Percentiles rank a stretch among this genome's conserved stretches.
Conservation (phyloP, 2,113 vertebrate species). For the Oncorhynchus gorbuscha region DNA sequence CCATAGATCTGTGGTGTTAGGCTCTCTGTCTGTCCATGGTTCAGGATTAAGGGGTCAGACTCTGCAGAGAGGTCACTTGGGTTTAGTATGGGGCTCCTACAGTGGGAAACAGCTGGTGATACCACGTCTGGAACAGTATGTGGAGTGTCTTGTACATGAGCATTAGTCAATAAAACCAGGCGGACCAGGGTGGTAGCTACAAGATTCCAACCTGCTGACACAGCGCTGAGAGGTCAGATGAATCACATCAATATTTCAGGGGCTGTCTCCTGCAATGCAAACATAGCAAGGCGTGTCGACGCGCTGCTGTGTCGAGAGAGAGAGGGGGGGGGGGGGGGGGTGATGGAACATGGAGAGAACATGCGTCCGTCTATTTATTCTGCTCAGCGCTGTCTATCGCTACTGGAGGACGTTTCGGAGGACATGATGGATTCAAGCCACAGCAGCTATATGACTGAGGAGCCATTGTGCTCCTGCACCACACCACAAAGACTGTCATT, state of each 20-base stretch:
- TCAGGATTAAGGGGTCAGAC: slow-evolving; percentile 43
- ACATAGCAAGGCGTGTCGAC: slow-evolving; percentile 17
- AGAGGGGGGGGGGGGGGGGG: neutral
- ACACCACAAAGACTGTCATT: slow-evolving; percentile 35
- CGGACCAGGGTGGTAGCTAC: slow-evolving; percentile 3
- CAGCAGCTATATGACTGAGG: slow-evolving; percentile 26
- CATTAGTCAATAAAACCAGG: slow-evolving; percentile 27
- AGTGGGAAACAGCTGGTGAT: slow-evolving; percentile 24
- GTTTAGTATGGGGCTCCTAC: slow-evolving; percentile 13
- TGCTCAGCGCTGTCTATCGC: neutral
- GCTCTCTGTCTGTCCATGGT: slow-evolving; percentile 16
- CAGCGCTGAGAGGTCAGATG: slow-evolving; percentile 46
- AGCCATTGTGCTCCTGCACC: slow-evolving; percentile 11
- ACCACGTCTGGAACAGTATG: slow-evolving; percentile 29
- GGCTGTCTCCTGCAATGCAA: slow-evolving; percentile 41
- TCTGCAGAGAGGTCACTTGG: slow-evolving; percentile 22
- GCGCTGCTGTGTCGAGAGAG: neutral
- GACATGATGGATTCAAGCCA: slow-evolving; percentile 46
- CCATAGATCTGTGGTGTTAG: slow-evolving; percentile 1
- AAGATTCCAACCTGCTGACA: slow-evolving; percentile 54
- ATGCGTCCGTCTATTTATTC: slow-evolving; percentile 18
- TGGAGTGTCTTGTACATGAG: slow-evolving; percentile 14
- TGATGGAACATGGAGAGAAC: neutral
- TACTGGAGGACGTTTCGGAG: slow-evolving; percentile 44
- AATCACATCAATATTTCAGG: slow-evolving; percentile 64